Evolutionary conservation across 2,113 vertebrate genomes (phyloP).

Genomic region (Labeo catla): DNA sequence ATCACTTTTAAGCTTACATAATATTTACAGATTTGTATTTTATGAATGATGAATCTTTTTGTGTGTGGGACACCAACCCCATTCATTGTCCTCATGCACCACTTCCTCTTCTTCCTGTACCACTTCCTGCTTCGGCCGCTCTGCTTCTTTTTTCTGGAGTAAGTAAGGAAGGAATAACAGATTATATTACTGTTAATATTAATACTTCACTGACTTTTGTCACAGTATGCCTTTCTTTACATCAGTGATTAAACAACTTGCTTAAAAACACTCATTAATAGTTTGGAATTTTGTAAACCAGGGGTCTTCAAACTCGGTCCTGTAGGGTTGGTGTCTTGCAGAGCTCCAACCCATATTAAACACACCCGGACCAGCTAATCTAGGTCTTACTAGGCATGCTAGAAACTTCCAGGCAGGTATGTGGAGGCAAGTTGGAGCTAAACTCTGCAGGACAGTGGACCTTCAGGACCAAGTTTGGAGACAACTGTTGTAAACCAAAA

Average conservation of each 20-base stretch:
- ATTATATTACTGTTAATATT: neutral
- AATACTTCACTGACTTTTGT: neutral
- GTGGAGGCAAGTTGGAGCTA: too few relatives aligned
- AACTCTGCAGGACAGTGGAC: too few relatives aligned
- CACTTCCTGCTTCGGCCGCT: constrained; percentile 77
- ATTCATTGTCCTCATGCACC: constrained; percentile 92
- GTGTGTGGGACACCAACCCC: constrained; percentile 79
- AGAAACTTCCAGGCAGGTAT: too few relatives aligned
- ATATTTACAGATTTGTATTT: neutral
- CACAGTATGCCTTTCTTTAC: neutral
- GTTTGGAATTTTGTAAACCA: neutral
- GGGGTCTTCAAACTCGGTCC: too few relatives aligned
- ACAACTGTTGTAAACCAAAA: too few relatives aligned
- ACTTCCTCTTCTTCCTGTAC: constrained; percentile 79
- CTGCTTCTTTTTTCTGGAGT: constrained; percentile 80
- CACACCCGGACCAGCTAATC: too few relatives aligned
- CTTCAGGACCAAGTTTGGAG: too few relatives aligned
- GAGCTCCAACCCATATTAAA: too few relatives aligned
- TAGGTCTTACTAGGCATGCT: too few relatives aligned
- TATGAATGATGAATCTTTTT: neutral
- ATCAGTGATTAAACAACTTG: neutral
- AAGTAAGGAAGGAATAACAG: neutral
- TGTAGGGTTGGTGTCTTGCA: too few relatives aligned
- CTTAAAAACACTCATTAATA: neutral
- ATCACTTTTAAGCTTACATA: neutral